These are phyloP conservation scores for Drosophila birchii DNA, from an alignment of 2,888 invertebrate species.

Conservation along the genomic window DNA sequence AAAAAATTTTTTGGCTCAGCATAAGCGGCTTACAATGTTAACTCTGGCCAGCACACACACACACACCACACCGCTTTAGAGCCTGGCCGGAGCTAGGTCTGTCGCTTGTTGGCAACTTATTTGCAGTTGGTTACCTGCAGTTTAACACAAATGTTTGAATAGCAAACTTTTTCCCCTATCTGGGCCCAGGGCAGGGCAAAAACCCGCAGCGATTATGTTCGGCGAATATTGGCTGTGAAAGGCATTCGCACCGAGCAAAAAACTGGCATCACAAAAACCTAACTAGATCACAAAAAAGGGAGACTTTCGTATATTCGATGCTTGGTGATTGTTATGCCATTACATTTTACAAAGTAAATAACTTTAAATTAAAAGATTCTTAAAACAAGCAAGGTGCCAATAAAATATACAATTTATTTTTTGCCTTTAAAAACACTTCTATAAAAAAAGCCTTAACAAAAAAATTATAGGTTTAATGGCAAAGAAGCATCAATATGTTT, in stretches of 20 bases:
- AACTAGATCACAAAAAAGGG: background rate
- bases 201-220: slow-evolving; percentile 26
- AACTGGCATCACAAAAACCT: background rate
- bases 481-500: too few relatives aligned
- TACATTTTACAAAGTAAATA: background rate
- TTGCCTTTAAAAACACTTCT: background rate
- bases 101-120: slow-evolving; percentile 59
- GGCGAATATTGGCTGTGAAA: slow-evolving; percentile 28
- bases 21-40: slow-evolving; percentile 77
- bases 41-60: slow-evolving; percentile 49
- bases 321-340: background rate
- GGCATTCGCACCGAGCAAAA: background rate
- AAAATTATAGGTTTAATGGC: too few relatives aligned
- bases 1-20: slow-evolving; percentile 64
- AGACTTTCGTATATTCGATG: too few relatives aligned
- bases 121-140: slow-evolving; percentile 69
- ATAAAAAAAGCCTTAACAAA: too few relatives aligned
- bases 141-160: slow-evolving; percentile 69
- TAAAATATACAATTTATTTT: too few relatives aligned
- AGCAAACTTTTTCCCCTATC: slow-evolving; percentile 45
- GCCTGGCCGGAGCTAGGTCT: slow-evolving; percentile 7
- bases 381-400: background rate
- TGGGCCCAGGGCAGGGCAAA: background rate
- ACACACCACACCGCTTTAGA: background rate
- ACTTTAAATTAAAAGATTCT: background rate